These are phyloP conservation scores for Gallinago nigripennis DNA, from an alignment of 2,797 vertebrate species.

Conservation along the genomic window DNA sequence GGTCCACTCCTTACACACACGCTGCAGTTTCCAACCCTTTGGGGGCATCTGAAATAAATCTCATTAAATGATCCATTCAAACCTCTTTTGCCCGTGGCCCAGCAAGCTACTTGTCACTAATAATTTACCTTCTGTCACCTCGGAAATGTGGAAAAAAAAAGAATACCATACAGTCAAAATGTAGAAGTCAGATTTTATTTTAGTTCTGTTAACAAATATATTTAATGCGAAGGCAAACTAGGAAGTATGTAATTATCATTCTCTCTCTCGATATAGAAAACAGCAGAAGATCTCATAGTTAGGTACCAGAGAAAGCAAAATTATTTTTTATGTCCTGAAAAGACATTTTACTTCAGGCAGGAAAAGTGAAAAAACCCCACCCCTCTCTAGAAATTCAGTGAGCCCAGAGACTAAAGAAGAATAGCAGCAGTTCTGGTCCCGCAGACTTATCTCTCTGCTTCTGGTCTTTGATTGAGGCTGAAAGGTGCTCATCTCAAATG, in stretches of 20 bases:
- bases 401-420: slow-evolving; percentile 37
- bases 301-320: slow-evolving; percentile 1
- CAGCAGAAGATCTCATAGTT: not conserved
- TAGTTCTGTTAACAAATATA: slow-evolving; percentile 3
- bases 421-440: slow-evolving; percentile 3
- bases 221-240: not conserved
- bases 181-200: slow-evolving; percentile 25
- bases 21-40: not conserved
- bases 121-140: not conserved
- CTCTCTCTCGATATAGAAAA: not conserved
- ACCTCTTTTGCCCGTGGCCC: not conserved
- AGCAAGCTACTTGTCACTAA: not conserved
- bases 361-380: slow-evolving; percentile 38
- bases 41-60: not conserved
- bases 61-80: not conserved
- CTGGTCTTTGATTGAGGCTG: not conserved
- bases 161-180: not conserved
- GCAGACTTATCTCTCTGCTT: not conserved
- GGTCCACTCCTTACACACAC: not conserved
- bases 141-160: not conserved
- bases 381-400: slow-evolving; percentile 24
- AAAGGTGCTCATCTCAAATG: not conserved
- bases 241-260: not conserved
- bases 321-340: not conserved
- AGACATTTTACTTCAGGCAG: slow-evolving; percentile 48